Evolutionary conservation across 2,113 vertebrate species (phyloP).

Genomic region (Heterotis niloticus): DNA sequence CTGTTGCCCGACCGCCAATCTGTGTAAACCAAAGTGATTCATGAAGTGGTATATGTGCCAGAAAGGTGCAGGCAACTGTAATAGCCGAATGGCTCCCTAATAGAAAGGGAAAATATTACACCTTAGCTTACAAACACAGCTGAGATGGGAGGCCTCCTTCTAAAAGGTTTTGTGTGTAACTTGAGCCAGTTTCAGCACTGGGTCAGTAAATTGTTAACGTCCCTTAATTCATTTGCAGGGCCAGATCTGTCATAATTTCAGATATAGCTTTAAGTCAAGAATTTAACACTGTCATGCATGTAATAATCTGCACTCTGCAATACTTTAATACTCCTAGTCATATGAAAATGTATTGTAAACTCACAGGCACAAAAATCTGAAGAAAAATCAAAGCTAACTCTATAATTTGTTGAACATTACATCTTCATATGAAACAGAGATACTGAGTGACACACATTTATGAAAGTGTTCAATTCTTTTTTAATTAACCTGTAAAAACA

Average conservation of each 20-base stretch:
- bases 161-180: too few relatives aligned
- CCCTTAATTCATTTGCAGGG: not conserved
- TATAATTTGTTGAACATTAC: not conserved
- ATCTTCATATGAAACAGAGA: not conserved
- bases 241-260: not conserved
- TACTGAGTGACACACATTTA: not conserved
- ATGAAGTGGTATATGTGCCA: too few relatives aligned
- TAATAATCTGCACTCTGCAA: not conserved
- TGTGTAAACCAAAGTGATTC: too few relatives aligned
- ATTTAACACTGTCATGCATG: not conserved
- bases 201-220: too few relatives aligned
- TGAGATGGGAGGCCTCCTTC: too few relatives aligned
- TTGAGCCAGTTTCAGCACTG: too few relatives aligned
- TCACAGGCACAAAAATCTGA: not conserved
- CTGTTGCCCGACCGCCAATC: too few relatives aligned
- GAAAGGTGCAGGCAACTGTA: too few relatives aligned
- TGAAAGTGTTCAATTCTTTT: not conserved
- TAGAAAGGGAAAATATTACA: too few relatives aligned
- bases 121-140: too few relatives aligned
- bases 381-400: not conserved
- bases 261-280: not conserved
- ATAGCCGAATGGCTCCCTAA: too few relatives aligned
- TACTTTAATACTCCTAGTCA: too few relatives aligned
- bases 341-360: not conserved
- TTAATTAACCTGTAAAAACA: not conserved